Evolutionary conservation across 2,888 invertebrate species (phyloP), one percentile per base, ranked within the genome.

Genomic region (Calliphora vomitoria): DNA sequence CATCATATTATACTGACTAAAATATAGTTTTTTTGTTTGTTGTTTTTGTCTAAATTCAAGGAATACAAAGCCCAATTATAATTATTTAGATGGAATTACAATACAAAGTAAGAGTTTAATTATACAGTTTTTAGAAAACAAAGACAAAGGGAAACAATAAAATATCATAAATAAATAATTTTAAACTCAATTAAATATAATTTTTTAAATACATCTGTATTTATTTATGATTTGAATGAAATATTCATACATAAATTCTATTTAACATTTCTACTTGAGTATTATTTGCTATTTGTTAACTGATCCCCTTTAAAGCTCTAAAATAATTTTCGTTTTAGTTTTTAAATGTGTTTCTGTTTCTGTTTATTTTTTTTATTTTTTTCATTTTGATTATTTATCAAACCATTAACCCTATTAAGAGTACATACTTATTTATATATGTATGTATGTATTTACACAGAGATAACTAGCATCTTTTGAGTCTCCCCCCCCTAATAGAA

Each of bases 371-470:
- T 71, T 44, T 58, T n/a, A n/a, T n/a, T 60, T 25, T 71, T 35
- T 66, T 66, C 25, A 35, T 81, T 64, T 53, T 3, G 47, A 31
- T 74, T 79, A 53, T 86, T 82, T 79, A 79, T 74, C 58, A 79
- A 78, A 62, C 41, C 78, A 78, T 86, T 86, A 78, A 82, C 86
- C 86, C 82, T 62, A 74, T 68, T 86, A 74, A 75, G 55, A 58
- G 44, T 60, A 71, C 60, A 47, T 58, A 18, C 50, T 79, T 69
- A 20, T 44, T n/a, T n/a, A n/a, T n/a, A n/a, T n/a, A n/a, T n/a
- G n/a, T n/a, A n/a, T n/a, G n/a, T n/a, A n/a, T n/a, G 31, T 69
- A 35, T 44, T 44, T 64, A 10, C 25, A 55, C 3, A 50, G 10
- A 69, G 71, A 72, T 82, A 58, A 50, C 68, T 55, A 72, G 60